Conservation (phyloP, 1,140 invertebrate species). For the Andrena cerasifolii region DNA sequence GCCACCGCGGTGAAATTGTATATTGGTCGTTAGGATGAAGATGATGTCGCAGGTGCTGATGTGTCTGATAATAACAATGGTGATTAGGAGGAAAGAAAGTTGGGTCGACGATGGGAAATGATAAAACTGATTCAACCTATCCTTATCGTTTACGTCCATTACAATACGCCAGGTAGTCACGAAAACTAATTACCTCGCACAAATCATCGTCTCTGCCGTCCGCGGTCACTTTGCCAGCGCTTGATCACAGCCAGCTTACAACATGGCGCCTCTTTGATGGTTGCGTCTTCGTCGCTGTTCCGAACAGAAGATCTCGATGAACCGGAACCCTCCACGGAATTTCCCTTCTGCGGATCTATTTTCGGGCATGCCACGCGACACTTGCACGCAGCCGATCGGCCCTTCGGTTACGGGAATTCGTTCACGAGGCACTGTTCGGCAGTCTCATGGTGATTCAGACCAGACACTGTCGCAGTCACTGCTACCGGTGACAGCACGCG, state of each 20-base stretch:
- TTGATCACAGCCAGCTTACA: not conserved
- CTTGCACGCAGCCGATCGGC: not conserved
- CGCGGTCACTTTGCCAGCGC: constrained; percentile 41
- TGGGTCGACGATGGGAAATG: not conserved
- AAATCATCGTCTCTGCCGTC: constrained; percentile 44
- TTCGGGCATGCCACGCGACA: not conserved
- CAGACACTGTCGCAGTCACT: constrained; percentile 42
- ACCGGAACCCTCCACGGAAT: not conserved
- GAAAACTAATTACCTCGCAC: constrained; percentile 43
- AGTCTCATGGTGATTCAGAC: constrained; percentile 27
- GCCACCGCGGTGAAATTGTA: no score
- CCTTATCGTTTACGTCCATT: not conserved
- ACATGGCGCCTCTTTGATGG: constrained; percentile 29
- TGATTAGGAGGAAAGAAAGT: not conserved
- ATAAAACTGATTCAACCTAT: not conserved
- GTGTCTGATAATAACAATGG: not conserved
- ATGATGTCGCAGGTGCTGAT: no score
- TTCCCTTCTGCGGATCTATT: not conserved
- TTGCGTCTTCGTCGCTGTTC: not conserved
- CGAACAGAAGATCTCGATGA: not conserved
- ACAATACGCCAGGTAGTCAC: not conserved
- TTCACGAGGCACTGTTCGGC: not conserved
- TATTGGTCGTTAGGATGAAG: no score
- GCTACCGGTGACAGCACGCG: constrained; percentile 25
- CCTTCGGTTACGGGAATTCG: not conserved